Base-by-base conservation (phyloP, 2,113 vertebrate species). In the Pimephales promelas region DNA sequence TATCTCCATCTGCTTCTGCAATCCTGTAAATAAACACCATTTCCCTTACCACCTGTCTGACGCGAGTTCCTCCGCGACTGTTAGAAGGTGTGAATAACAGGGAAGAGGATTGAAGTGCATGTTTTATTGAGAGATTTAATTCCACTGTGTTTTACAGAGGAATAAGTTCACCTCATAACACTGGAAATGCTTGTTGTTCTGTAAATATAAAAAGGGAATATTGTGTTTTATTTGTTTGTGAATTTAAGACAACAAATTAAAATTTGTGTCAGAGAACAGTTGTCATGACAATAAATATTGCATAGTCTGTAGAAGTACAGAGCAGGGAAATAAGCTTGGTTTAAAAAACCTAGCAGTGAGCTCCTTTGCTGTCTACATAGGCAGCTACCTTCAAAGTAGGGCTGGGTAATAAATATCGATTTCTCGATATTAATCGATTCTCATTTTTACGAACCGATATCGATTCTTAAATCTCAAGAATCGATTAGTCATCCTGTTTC, bases 91-190 rank as follows among this genome's bases (percentile, higher is more conserved):
- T 78, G 56, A 45, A 61, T 20, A 61, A 78, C 56, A 45, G n/a
- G 34, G 10, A 13, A 57, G 1, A 45, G 76, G 34, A 20, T 61
- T 59, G 34, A 14, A 43, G 11, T 10, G 22, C 11, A 59, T 77
- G 54, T 59, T 40, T 77, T 59, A 77, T 59, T 59, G 75, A 26
- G 75, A 24, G 31, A 78, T 78, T 61, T 78, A 78, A 78, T 61
- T 45, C 36, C 45, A 7, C 13, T 78, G 54, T 13, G 64, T 62
- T 64, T 85, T 86, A 82, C 75, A 78, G 73, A 47, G 66, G 73
- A 78, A 31, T 77, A 61, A 28, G 52, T n/a, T 57, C 71, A 81
- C 81, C 28, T 54, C 81, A 79, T 78, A 82, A 77, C 75, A 56
- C 54, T 77, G 13, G 40, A 80, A 80, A 36, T 26, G 71, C 64